Evolutionary conservation across 2,888 invertebrate genomes (phyloP).

Genomic region (Watsonalla binaria): DNA sequence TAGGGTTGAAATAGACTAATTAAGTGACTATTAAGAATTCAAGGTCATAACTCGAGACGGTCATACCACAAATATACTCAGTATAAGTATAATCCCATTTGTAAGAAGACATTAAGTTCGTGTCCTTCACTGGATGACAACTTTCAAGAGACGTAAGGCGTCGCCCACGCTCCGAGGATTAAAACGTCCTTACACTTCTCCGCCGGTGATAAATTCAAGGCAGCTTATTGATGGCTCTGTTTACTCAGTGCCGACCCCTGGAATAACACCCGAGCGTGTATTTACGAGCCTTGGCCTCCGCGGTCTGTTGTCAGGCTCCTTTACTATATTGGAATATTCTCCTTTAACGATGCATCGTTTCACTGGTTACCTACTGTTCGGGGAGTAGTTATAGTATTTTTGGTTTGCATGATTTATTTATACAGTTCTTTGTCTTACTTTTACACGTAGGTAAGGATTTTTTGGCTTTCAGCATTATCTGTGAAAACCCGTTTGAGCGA

Average conservation of each 20-base stretch:
- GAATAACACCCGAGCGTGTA: constrained; percentile 29
- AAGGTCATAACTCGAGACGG: too few relatives aligned
- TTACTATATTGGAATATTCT: constrained; percentile 3
- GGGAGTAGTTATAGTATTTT: too few relatives aligned
- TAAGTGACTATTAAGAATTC: too few relatives aligned
- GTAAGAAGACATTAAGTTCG: background rate
- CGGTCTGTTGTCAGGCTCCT: constrained; percentile 7
- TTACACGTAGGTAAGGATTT: too few relatives aligned
- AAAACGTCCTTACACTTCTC: constrained; percentile 31
- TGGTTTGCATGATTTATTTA: too few relatives aligned
- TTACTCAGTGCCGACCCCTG: constrained; percentile 29
- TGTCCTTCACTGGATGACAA: constrained; percentile 20
- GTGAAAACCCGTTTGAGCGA: too few relatives aligned
- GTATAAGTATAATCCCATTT: too few relatives aligned
- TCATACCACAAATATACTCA: too few relatives aligned
- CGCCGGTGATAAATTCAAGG: constrained; percentile 33
- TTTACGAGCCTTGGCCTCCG: constrained; percentile 22
- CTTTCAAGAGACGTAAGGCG: constrained; percentile 24
- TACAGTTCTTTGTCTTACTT: too few relatives aligned
- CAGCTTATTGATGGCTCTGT: constrained; percentile 34
- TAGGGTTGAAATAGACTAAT: too few relatives aligned
- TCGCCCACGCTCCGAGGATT: constrained; percentile 31
- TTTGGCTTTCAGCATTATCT: too few relatives aligned
- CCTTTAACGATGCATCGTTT: background rate
- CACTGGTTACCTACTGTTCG: too few relatives aligned